These are phyloP conservation scores for Coreius guichenoti DNA, from an alignment of 2,797 vertebrate genomes.

Conservation along the genomic window DNA sequence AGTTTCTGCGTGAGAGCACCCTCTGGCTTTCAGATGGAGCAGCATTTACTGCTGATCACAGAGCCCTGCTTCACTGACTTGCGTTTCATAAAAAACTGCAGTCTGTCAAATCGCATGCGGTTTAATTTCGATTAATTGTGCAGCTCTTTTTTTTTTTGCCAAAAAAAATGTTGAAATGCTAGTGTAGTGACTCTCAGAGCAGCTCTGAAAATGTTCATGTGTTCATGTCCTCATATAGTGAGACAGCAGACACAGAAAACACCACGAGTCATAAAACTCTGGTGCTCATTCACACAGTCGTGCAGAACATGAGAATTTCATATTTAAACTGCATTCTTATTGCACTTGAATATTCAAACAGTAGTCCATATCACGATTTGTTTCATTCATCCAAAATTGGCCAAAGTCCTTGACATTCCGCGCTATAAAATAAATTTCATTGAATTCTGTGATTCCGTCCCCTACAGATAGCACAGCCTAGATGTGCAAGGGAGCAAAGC, in stretches of 20 bases:
- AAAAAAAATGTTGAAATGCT: not conserved
- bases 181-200: not conserved
- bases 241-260: not conserved
- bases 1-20: no score
- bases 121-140: no score
- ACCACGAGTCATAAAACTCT: not conserved
- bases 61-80: no score
- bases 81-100: no score
- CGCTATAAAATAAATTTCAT: not conserved
- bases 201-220: not conserved
- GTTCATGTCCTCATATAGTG: not conserved
- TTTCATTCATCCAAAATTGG: not conserved
- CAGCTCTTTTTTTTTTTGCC: no score
- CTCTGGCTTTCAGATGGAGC: no score
- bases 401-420: not conserved
- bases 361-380: no score
- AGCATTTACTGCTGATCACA: no score
- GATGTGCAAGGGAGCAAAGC: conserved; percentile 28
- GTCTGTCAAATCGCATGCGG: no score
- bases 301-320: not conserved
- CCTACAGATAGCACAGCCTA: not conserved
- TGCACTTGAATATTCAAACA: no score
- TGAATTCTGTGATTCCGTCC: not conserved
- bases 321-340: no score
- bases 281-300: not conserved